phyloP scores from a whole-genome alignment of 53 echinoderm and acorn worm species.

The Luidia sarsii region DNA sequence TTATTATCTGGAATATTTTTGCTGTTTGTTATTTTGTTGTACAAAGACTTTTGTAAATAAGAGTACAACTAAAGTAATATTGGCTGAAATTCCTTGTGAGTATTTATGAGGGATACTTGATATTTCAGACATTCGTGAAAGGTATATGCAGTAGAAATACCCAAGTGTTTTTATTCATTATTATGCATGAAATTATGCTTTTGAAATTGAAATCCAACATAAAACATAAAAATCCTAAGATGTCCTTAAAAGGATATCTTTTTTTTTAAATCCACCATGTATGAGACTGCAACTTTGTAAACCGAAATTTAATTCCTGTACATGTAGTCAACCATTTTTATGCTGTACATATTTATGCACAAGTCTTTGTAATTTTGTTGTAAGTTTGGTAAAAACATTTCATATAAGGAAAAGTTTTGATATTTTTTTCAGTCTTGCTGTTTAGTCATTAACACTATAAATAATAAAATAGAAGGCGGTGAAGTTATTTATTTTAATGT shows the following conservation, averaged over 20 bases:
- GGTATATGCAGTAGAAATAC: slow-evolving; percentile 17
- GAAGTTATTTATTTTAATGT: slow-evolving; percentile 23
- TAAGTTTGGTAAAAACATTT: slow-evolving; percentile 33
- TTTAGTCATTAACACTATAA: slow-evolving; percentile 35
- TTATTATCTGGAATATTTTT: slow-evolving; percentile 39
- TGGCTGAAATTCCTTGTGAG: slow-evolving; percentile 45
- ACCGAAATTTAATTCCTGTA: too few relatives aligned
- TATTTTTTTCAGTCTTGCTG: slow-evolving; percentile 23
- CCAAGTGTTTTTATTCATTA: neutral
- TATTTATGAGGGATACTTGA: neutral
- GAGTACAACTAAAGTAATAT: slow-evolving; percentile 16
- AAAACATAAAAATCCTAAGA: neutral
- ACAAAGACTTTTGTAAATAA: slow-evolving; percentile 36
- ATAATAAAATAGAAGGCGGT: slow-evolving; percentile 18
- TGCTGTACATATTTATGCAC: slow-evolving; percentile 56
- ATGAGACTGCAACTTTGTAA: too few relatives aligned
- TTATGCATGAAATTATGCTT: slow-evolving; percentile 27
- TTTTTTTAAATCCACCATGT: too few relatives aligned
- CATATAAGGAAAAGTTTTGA: slow-evolving; percentile 23
- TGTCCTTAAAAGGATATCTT: neutral
- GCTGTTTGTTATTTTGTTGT: slow-evolving; percentile 1
- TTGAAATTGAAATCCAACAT: neutral
- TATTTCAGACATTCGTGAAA: slow-evolving; percentile 16
- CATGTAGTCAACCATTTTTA: slow-evolving; percentile 18
- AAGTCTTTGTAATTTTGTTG: slow-evolving; percentile 10